Base-by-base conservation (phyloP, 2,797 vertebrate genomes). In the Sternarchorhynchus goeldii region DNA sequence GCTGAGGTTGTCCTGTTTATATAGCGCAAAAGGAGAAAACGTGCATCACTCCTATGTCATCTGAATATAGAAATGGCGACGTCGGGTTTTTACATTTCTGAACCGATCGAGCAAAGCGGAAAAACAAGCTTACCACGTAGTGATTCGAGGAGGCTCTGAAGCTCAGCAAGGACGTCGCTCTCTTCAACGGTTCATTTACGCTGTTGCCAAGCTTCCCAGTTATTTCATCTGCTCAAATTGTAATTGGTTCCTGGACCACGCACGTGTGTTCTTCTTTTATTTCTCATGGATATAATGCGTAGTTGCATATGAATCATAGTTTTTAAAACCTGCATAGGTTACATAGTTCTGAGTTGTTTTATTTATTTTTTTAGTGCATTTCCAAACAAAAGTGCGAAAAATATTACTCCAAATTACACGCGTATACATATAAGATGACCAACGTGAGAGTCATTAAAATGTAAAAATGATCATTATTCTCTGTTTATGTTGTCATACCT, bases 131-230 rank as follows among this genome's bases (percentile, higher is more conserved):
- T 90, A 93, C 92, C 91, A 83, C 89, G 32, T 70, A 64, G 17
- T 64, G 69, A 60, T 76, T 34, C 58, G 82, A 79, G 21, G 70
- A 68, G 10, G 57, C 55, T 20, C 21, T 45, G 29, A 56, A 17
- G 60, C 50, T 73, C 56, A 62, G 20, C 34, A 45, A 73, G 59
- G 86, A 87, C 82, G 73, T 65, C 7, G 55, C 82, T 75, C 34
- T 71, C 69, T 65, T 87, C 85, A 82, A 86, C 77, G 25, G 87
- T 75, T 85, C 80, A 88, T 84, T 80, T 87, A 84, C 73, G 81
- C 84, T 75, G 89, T 91, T 92, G 88, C 88, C 82, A 85, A 17
- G 89, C 78, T 53, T 87, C 87, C 76, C 18, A 53, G 32, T 60
- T 39, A n/a, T 57, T 29, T 25, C 17, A 5, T 56, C n/a, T 74